Conservation (phyloP, 2,888 invertebrate species). For the Nymphalis polychloros region DNA sequence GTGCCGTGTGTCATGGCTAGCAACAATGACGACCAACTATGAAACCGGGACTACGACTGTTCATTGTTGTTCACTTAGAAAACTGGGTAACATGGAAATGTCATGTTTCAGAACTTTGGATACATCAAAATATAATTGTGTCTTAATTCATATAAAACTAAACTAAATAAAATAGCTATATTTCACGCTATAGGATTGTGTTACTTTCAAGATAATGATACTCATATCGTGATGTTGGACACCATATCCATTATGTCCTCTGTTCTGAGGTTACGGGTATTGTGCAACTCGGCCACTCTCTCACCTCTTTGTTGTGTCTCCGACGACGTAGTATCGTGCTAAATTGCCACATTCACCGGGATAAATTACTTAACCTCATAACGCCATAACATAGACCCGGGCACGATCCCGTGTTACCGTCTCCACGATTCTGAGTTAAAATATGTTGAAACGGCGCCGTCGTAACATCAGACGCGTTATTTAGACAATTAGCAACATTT, state of each 20-base stretch:
- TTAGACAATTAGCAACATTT: conserved; percentile 60
- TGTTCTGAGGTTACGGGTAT: conserved; percentile 42
- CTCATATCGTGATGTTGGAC: no score
- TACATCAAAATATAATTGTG: no score
- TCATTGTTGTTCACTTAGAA: conserved; percentile 19
- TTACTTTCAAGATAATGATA: background rate
- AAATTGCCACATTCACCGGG: conserved; percentile 56
- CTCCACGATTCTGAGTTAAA: conserved; percentile 44
- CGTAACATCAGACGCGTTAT: conserved; percentile 53
- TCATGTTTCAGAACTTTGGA: background rate
- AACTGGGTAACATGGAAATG: background rate
- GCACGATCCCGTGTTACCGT: conserved; percentile 39
- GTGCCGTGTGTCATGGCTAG: conserved; percentile 37
- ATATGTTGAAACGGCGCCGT: conserved; percentile 61
- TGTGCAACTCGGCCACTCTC: conserved; percentile 53
- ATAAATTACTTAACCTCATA: conserved; percentile 54
- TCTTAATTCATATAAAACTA: no score
- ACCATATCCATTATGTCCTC: background rate
- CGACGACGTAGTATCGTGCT: conserved; percentile 46
- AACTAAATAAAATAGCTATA: no score
- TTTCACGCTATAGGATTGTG: background rate
- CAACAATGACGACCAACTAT: conserved; percentile 50
- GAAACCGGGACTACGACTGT: conserved; percentile 51
- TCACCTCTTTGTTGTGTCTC: conserved; percentile 54
- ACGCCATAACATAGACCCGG: conserved; percentile 41